A percentile compares a stretch with the other conserved stretches of the same genome.
Evolutionary conservation across 2,797 vertebrate species (phyloP).

Genomic region (Cossypha caffra): DNA sequence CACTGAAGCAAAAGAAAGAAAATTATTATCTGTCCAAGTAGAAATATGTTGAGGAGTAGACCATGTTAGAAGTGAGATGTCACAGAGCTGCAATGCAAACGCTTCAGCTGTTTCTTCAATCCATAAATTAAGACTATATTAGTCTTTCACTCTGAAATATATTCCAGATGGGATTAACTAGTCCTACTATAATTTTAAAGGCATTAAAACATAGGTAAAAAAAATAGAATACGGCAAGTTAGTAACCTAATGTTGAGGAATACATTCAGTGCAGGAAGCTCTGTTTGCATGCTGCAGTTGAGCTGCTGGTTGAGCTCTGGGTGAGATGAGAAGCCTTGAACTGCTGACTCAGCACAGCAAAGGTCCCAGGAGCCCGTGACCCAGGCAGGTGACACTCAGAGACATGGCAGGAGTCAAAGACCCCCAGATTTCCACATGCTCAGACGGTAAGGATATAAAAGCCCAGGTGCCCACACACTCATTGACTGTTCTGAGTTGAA

Average conservation of each 20-base stretch:
- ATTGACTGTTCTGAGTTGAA: neutral
- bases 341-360: neutral
- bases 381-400: neutral
- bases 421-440: fast-evolving
- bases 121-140: neutral
- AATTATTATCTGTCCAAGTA: neutral
- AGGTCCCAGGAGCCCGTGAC: neutral
- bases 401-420: fast-evolving
- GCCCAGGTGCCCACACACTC: no score
- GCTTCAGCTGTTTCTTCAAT: neutral
- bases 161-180: neutral
- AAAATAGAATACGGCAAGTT: neutral
- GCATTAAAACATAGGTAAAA: neutral
- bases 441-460: neutral
- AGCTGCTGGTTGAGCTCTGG: neutral
- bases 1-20: neutral
- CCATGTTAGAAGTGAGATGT: neutral
- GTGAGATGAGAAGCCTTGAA: neutral
- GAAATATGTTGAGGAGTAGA: neutral
- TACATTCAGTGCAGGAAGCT: neutral
- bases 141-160: neutral
- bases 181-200: neutral
- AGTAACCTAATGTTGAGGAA: neutral
- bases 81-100: neutral
- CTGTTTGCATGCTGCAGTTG: neutral